Conservation (phyloP, 2,113 vertebrate species). For the Caracal caracal region DNA sequence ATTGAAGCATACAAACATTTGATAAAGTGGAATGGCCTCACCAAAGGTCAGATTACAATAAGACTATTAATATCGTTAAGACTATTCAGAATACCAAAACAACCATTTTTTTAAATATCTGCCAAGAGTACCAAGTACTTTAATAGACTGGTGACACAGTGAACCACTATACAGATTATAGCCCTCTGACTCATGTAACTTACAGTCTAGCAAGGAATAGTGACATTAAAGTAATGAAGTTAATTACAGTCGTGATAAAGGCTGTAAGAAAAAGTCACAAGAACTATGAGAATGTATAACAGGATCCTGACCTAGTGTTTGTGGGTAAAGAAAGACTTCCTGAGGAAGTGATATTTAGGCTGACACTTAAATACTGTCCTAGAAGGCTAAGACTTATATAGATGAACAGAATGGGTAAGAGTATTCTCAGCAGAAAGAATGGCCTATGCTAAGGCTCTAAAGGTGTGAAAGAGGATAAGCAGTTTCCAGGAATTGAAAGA, state of each 20-base stretch:
- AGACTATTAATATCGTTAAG: slow-evolving; percentile 32
- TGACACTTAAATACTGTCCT: neutral
- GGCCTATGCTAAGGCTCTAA: slow-evolving; percentile 7
- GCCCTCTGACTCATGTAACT: neutral
- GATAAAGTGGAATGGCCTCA: neutral
- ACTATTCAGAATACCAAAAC: slow-evolving; percentile 4
- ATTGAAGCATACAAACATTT: slow-evolving; percentile 40
- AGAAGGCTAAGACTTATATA: neutral
- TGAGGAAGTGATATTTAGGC: slow-evolving; percentile 57
- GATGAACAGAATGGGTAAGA: slow-evolving; percentile 24
- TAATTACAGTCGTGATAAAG: neutral
- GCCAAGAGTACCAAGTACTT: neutral
- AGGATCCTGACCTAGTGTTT: slow-evolving; percentile 30
- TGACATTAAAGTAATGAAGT: neutral
- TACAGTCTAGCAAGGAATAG: slow-evolving; percentile 12
- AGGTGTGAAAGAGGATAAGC: slow-evolving; percentile 32
- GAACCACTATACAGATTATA: neutral
- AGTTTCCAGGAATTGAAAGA: slow-evolving; percentile 5
- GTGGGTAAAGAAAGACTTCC: slow-evolving; percentile 12
- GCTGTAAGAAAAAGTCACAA: slow-evolving; percentile 31
- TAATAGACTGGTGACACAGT: neutral
- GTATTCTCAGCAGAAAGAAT: slow-evolving; percentile 17
- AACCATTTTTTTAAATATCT: neutral
- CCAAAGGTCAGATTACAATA: slow-evolving; percentile 27
- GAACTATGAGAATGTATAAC: slow-evolving; percentile 29